Evolutionary conservation across 2,797 vertebrate genomes (phyloP), one percentile per base, ranked within the genome.

Genomic region (Heterohyrax brucei): DNA sequence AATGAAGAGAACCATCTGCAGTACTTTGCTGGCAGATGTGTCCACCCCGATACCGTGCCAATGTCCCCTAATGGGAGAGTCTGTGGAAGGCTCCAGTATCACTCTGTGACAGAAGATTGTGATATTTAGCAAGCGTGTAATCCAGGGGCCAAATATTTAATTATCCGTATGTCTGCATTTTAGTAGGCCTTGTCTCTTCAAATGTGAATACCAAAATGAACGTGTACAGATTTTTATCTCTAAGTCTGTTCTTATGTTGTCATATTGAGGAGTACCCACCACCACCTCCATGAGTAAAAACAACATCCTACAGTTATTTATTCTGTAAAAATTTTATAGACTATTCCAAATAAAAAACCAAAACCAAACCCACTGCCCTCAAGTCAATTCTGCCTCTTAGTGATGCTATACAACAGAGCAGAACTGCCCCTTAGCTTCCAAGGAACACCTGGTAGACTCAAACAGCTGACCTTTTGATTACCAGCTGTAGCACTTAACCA

Each of bases 1-100:
- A 98, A 98, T 97, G 98, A 98, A 96, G 75, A 93, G 97, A 97
- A 91, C 98, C 98, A 98, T 98, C 98, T 98, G 98, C 72, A 98
- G 96, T 85, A 87, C 93, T 93, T 96, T 93, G 95, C 97, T 94
- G 96, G 96, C 98, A 98, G 98, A 97, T 98, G 98, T 76, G 96
- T 88, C 89, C 95, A 97, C 89, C 97, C 95, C 95, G 88, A 1
- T 33, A 75, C 90, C 10, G 30, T 96, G 97, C 96, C 24, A 98
- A 14, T 72, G 21, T 88, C 91, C 97, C 97, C 97, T 68, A 73
- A 95, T 79, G 73, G 81, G 84, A 87, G 96, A 95, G 85, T 96
- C 94, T 93, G 79, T 0, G 10, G 79, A 97, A 94, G 73, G 46
- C 64, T 97, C 73, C 75, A 3, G 86, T 8, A 79, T 78, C 91